Percentiles rank a stretch among this genome's conserved stretches.
Evolutionary conservation across 2,113 vertebrate genomes (phyloP).

Genomic region (Sclerurus mexicanus): DNA sequence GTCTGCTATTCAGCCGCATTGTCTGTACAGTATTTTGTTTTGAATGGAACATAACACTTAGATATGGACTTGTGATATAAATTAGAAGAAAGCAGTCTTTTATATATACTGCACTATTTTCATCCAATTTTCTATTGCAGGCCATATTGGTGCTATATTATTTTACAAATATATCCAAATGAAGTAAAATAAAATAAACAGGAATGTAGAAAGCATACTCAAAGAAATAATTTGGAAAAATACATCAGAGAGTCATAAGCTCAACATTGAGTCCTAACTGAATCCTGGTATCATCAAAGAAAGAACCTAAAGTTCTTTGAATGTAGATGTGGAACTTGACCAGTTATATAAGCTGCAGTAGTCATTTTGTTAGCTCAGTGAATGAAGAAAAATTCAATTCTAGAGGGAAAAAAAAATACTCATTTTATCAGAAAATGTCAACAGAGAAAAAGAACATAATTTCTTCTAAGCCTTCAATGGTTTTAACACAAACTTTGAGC

Average conservation of each 20-base stretch:
- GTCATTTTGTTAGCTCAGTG: not conserved
- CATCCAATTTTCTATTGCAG: not conserved
- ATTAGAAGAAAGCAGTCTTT: not conserved
- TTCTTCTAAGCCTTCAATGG: not conserved
- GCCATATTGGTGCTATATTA: not conserved
- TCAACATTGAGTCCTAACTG: not conserved
- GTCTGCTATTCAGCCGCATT: not conserved
- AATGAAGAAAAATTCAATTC: not conserved
- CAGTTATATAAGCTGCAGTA: not conserved
- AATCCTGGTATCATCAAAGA: not conserved
- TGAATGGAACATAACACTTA: not conserved
- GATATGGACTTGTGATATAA: not conserved
- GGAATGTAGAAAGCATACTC: not conserved
- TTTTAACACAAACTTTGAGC: not conserved
- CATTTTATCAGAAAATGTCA: not conserved
- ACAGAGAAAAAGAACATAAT: not conserved
- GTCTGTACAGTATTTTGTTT: not conserved
- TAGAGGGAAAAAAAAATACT: not conserved
- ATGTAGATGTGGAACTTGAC: not conserved
- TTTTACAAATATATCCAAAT: not conserved
- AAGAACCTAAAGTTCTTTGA: not conserved
- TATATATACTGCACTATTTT: not conserved
- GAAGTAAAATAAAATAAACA: not conserved
- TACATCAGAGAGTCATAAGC: not conserved
- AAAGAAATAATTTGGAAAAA: not conserved